A percentile compares a stretch with the other conserved stretches of the same genome.
Conservation (phyloP, 1,140 invertebrate species). For the Zaprionus tsacasi region DNA sequence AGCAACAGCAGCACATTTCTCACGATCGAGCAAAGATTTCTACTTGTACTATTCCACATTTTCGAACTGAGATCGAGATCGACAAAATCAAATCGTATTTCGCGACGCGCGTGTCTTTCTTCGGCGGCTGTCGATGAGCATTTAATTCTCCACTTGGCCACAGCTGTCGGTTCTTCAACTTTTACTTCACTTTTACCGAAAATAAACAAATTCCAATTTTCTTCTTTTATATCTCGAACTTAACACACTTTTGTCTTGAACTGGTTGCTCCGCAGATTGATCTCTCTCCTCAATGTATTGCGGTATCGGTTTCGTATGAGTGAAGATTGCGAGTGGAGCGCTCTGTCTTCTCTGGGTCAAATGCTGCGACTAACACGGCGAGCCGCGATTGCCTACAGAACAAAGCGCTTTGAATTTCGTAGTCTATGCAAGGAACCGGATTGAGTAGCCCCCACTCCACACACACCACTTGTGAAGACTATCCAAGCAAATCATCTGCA, state of each 20-base stretch:
- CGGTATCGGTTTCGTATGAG: conserved; percentile 17
- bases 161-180: conserved; percentile 52
- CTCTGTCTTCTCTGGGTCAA: conserved; percentile 50
- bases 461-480: neutral
- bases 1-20: conserved; percentile 33
- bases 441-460: conserved; percentile 24
- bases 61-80: conserved; percentile 9
- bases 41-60: conserved; percentile 44
- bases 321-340: conserved; percentile 17
- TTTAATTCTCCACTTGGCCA: conserved; percentile 61
- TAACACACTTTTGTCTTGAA: conserved; percentile 66
- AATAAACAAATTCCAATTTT: conserved; percentile 67
- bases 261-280: conserved; percentile 63
- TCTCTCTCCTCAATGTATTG: conserved; percentile 64
- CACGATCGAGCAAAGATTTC: conserved; percentile 15
- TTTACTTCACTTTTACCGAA: conserved; percentile 66
- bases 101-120: conserved; percentile 56
- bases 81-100: conserved; percentile 27
- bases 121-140: conserved; percentile 65
- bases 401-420: conserved; percentile 28
- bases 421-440: conserved; percentile 43
- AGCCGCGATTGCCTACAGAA: conserved; percentile 34
- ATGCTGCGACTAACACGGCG: conserved; percentile 41
- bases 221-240: conserved; percentile 48
- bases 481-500: conserved; percentile 14